phyloP scores from a whole-genome alignment of 2,888 invertebrate species.

The Enchytraeus crypticus region DNA sequence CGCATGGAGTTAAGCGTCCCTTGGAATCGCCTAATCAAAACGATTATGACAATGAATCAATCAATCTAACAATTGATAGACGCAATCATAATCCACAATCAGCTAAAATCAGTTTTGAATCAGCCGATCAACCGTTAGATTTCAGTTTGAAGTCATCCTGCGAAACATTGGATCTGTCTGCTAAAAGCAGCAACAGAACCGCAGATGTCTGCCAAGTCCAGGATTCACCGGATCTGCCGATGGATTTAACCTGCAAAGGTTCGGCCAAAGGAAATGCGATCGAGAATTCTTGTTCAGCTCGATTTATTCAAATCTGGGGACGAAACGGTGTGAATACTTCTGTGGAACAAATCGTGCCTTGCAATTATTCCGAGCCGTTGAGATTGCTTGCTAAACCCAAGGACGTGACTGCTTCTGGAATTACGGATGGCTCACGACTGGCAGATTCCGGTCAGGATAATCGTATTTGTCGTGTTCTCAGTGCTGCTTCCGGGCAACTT shows the following conservation, averaged over 20 bases:
- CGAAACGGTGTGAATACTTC: not conserved
- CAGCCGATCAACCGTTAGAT: constrained; percentile 34
- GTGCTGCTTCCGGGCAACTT: constrained; percentile 12
- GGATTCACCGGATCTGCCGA: constrained; percentile 23
- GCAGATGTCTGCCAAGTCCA: not conserved
- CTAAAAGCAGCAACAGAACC: not conserved
- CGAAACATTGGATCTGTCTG: not conserved
- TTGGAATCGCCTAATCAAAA: not conserved
- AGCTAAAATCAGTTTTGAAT: no score
- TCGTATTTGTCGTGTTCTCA: not conserved
- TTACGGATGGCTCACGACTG: no score
- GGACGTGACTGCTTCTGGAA: no score
- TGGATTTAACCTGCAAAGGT: constrained; percentile 33
- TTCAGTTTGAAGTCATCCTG: constrained; percentile 34
- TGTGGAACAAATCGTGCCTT: not conserved
- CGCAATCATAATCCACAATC: no score
- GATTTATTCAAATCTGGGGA: not conserved
- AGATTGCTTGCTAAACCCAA: not conserved
- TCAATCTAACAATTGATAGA: no score
- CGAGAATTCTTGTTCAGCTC: not conserved
- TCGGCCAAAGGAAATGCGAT: not conserved
- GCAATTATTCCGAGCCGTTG: not conserved
- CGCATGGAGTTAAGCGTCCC: not conserved
- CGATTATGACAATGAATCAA: no score
- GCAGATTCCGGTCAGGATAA: no score